phyloP scores from a whole-genome alignment of 1,140 invertebrate genomes.

The Armadillidium nasatum region DNA sequence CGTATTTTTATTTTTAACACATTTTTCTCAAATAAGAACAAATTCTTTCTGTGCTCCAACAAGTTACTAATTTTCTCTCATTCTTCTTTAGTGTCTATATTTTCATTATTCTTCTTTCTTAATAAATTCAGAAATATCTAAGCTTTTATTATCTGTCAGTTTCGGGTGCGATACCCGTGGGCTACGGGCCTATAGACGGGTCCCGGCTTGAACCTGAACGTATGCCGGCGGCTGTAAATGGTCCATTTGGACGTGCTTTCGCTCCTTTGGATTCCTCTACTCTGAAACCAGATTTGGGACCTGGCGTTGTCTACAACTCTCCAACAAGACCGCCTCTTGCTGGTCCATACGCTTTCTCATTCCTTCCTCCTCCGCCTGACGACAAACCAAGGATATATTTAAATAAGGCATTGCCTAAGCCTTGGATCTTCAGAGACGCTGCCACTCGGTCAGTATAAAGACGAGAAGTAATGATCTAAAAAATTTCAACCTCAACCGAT shows the following conservation, averaged over 20 bases:
- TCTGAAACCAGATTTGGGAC: conserved; percentile 58
- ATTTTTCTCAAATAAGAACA: no score
- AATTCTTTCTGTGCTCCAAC: no score
- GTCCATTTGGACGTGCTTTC: conserved; percentile 39
- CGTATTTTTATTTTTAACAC: no score
- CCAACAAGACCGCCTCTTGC: conserved; percentile 73
- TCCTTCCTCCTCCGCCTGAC: conserved; percentile 71
- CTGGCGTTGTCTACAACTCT: conserved; percentile 51
- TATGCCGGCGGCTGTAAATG: conserved; percentile 32
- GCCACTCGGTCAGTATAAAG: conserved; percentile 51
- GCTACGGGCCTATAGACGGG: conserved; percentile 32
- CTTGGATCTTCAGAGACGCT: conserved; percentile 79
- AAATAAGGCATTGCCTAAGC: conserved; percentile 64
- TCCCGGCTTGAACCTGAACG: conserved; percentile 22
- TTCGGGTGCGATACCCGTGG: conserved; percentile 11
- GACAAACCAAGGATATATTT: conserved; percentile 69
- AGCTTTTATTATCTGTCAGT: background rate
- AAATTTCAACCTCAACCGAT: no score
- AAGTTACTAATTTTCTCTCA: no score
- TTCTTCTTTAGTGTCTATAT: background rate
- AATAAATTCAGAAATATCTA: conserved; percentile 3
- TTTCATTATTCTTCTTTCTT: background rate
- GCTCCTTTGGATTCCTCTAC: conserved; percentile 31
- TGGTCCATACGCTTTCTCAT: conserved; percentile 84
- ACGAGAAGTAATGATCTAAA: background rate